Evolutionary conservation across 2,888 invertebrate genomes (phyloP).

Genomic region (Dione vanillae): DNA sequence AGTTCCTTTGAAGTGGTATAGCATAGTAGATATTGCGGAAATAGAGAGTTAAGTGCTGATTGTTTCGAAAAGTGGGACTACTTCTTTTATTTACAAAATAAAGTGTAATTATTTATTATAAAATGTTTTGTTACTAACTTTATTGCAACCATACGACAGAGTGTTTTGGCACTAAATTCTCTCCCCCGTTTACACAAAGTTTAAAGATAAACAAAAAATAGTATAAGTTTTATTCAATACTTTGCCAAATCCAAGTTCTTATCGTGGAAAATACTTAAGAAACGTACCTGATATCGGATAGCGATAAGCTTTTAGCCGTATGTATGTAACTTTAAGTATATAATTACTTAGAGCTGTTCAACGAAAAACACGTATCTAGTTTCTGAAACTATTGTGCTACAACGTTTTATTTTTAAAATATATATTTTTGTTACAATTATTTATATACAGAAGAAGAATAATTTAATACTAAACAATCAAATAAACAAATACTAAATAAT

Average conservation of each 20-base stretch:
- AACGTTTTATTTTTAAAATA: background rate
- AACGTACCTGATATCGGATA: conserved; percentile 40
- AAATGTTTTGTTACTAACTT: no score
- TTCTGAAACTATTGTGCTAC: background rate
- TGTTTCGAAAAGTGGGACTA: conserved; percentile 57
- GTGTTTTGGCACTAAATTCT: no score
- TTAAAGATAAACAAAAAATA: background rate
- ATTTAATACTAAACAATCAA: no score
- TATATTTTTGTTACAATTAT: background rate
- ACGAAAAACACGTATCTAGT: conserved; percentile 18
- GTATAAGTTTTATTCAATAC: background rate
- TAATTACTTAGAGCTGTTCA: conserved; percentile 29
- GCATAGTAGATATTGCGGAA: conserved; percentile 66
- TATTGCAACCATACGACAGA: no score
- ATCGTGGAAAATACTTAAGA: conserved; percentile 3
- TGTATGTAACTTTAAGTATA: conserved; percentile 25
- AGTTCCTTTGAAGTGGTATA: conserved; percentile 65
- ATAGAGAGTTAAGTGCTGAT: conserved; percentile 76
- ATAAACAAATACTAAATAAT: no score
- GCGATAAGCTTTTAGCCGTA: conserved; percentile 43
- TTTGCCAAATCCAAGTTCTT: conserved; percentile 10
- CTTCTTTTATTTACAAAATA: no score
- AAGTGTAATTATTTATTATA: no score
- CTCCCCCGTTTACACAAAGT: no score
- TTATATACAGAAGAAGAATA: background rate